phyloP scores from a whole-genome alignment of 2,797 vertebrate genomes.

The Microhierax caerulescens region DNA sequence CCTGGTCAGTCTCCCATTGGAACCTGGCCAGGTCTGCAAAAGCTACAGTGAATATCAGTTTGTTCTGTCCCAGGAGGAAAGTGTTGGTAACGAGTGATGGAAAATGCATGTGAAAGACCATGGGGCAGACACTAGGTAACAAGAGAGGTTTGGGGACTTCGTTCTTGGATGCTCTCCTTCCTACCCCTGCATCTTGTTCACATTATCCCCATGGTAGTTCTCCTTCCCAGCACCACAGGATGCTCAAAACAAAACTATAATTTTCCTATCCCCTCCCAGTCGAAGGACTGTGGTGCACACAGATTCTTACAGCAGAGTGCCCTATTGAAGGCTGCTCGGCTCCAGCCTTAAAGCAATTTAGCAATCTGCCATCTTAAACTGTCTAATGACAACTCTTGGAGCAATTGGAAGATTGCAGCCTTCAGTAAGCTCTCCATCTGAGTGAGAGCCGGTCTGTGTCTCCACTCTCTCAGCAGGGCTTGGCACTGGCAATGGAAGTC shows the following conservation, averaged over 20 bases:
- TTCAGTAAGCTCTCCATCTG: constrained; percentile 47
- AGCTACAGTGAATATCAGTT: neutral
- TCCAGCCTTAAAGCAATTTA: constrained; percentile 30
- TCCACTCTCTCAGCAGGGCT: neutral
- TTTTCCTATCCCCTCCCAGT: neutral
- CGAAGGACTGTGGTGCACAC: fast-evolving
- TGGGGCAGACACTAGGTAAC: neutral
- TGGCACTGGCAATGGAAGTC: neutral
- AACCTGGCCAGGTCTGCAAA: neutral
- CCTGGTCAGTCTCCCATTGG: fast-evolving
- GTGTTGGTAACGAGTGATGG: fast-evolving
- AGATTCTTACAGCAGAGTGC: neutral
- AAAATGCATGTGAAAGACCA: fast-evolving
- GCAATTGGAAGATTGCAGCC: constrained; percentile 56
- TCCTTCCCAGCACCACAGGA: neutral
- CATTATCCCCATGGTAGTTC: neutral
- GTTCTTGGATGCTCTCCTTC: neutral
- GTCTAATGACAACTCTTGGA: constrained; percentile 57
- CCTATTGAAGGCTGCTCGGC: constrained; percentile 2
- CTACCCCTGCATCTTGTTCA: neutral
- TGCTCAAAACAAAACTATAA: neutral
- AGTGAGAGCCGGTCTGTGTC: neutral
- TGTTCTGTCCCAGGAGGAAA: neutral
- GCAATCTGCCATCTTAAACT: constrained; percentile 55
- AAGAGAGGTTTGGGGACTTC: neutral